These are phyloP conservation scores for Bujurquina vittata DNA, from an alignment of 2,113 vertebrate genomes.

Conservation along the genomic window DNA sequence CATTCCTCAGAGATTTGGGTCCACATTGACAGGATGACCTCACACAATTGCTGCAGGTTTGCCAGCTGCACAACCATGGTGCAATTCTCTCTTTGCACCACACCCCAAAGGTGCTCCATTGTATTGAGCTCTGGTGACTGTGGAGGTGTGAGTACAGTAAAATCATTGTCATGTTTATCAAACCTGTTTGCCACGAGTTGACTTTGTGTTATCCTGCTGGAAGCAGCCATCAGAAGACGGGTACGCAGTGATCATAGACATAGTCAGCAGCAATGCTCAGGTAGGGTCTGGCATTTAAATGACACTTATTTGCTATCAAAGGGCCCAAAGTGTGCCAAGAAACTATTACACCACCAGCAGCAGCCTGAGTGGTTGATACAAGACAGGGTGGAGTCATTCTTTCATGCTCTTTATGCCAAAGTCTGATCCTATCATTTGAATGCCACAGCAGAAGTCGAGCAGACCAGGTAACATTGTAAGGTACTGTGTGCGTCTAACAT, in stretches of 20 bases:
- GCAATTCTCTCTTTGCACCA: not conserved
- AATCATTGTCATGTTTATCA: no score
- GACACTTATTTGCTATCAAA: not conserved
- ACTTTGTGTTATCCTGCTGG: not conserved
- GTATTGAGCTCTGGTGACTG: no score
- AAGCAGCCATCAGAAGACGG: not conserved
- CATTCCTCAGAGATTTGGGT: not conserved
- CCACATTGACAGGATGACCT: not conserved
- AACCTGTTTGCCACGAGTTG: no score
- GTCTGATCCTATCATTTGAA: not conserved
- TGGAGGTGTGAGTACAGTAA: no score
- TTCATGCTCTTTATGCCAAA: no score
- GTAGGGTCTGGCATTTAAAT: not conserved
- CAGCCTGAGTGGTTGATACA: not conserved
- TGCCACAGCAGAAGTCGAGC: not conserved
- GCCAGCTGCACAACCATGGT: not conserved
- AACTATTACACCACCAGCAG: not conserved
- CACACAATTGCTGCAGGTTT: not conserved
- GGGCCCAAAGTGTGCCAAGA: not conserved
- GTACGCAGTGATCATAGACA: not conserved
- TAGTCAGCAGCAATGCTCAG: not conserved
- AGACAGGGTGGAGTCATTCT: not conserved
- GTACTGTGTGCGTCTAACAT: no score
- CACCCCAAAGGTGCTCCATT: no score
- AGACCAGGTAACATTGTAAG: not conserved